These are phyloP conservation scores for Taenioides sp. DNA, from an alignment of 2,797 vertebrate species.

Conservation along the genomic window DNA sequence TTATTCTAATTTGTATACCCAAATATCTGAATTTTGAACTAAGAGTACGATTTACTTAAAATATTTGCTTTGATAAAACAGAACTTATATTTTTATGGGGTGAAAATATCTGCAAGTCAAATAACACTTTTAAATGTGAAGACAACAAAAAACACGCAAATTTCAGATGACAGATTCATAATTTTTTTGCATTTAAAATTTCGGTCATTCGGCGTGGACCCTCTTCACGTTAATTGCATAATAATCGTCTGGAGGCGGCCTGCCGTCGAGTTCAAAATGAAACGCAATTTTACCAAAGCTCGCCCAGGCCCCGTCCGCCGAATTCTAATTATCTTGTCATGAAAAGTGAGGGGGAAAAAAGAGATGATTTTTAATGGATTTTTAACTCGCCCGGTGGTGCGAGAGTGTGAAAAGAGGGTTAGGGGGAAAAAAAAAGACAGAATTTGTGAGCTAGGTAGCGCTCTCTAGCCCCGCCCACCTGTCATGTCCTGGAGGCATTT, in stretches of 20 bases:
- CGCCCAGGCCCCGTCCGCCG: slow-evolving; percentile 65
- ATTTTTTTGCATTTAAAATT: slow-evolving; percentile 26
- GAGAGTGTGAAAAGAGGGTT: slow-evolving; percentile 22
- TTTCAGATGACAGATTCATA: slow-evolving; percentile 10
- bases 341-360: slow-evolving; percentile 58
- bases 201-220: slow-evolving; percentile 55
- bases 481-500: slow-evolving; percentile 83
- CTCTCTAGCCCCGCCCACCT: slow-evolving; percentile 56
- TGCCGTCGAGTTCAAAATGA: slow-evolving; percentile 70
- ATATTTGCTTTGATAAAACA: too few species aligned
- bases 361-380: slow-evolving; percentile 62
- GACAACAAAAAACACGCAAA: background rate
- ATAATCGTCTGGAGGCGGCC: slow-evolving; percentile 73
- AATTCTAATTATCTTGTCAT: slow-evolving; percentile 78
- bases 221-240: slow-evolving; percentile 66
- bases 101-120: background rate
- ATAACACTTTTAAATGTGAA: background rate
- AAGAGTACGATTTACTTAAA: too few species aligned
- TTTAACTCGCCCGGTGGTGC: slow-evolving; percentile 65
- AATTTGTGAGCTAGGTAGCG: background rate
- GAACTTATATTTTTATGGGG: too few species aligned
- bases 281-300: slow-evolving; percentile 59
- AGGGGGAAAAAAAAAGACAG: slow-evolving; percentile 45
- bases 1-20: too few species aligned
- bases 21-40: too few species aligned